phyloP scores from a whole-genome alignment of 2,113 vertebrate species.

The Nibea coibor region DNA sequence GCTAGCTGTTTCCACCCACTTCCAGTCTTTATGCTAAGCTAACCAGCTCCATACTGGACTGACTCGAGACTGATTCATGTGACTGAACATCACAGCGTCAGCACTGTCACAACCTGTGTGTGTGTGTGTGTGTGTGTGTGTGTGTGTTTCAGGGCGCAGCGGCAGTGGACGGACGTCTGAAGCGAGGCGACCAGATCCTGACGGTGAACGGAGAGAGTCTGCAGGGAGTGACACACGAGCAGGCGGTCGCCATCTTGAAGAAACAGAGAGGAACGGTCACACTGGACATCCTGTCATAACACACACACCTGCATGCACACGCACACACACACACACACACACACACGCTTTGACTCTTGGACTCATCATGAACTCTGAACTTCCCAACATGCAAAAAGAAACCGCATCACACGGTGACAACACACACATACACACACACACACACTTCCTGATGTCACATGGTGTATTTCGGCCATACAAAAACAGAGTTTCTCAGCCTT shows the following conservation, averaged over 20 bases:
- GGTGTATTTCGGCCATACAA: neutral
- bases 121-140: neutral
- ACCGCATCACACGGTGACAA: neutral
- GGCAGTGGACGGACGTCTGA: constrained; percentile 89
- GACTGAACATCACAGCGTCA: too few relatives aligned
- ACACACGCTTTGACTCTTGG: constrained; percentile 15
- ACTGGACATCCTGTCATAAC: constrained; percentile 88
- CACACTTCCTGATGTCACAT: neutral
- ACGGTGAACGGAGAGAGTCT: constrained; percentile 91
- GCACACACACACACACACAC: constrained; percentile 26
- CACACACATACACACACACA: constrained; percentile 5
- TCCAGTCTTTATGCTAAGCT: constrained; percentile 12
- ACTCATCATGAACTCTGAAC: constrained; percentile 37
- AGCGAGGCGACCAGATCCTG: constrained; percentile 93
- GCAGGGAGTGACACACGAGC: constrained; percentile 91
- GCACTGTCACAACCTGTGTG: neutral
- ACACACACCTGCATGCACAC: too few relatives aligned
- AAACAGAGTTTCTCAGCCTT: constrained; percentile 30
- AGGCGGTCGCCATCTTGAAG: constrained; percentile 93
- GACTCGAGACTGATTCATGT: too few relatives aligned
- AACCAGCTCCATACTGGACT: neutral
- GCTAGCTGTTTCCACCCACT: neutral
- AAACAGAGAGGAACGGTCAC: constrained; percentile 89
- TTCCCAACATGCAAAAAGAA: constrained; percentile 59
- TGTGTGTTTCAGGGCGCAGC: constrained; percentile 89